Conservation (phyloP, 1,140 invertebrate species). For the Drosophila biarmipes region DNA sequence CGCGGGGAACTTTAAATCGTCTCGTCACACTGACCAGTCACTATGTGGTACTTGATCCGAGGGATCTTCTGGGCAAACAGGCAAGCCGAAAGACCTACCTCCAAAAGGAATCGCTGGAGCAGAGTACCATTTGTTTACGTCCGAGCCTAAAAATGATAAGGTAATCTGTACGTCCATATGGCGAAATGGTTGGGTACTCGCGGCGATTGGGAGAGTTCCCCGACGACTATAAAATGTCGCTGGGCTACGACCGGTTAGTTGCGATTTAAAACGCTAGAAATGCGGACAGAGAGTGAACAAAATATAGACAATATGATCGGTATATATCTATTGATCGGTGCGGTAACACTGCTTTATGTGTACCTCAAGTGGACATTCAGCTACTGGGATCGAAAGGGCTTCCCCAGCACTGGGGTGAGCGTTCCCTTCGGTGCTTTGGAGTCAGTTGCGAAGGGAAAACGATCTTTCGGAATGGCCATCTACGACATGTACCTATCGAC, state of each 20-base stretch:
- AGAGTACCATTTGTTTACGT: not conserved
- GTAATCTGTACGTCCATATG: not conserved
- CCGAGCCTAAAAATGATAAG: slow-evolving; percentile 2
- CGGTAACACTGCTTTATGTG: slow-evolving; percentile 44
- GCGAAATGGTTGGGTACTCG: too few species aligned
- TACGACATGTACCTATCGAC: slow-evolving; percentile 62
- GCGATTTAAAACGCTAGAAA: slow-evolving; percentile 3
- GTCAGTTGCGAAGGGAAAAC: slow-evolving; percentile 31
- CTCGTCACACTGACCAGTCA: slow-evolving; percentile 29
- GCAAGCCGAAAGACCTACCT: not conserved
- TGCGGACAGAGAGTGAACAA: slow-evolving; percentile 1
- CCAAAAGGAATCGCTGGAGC: not conserved
- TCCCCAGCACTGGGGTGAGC: slow-evolving; percentile 28
- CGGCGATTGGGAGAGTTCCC: not conserved
- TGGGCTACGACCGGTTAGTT: too few species aligned
- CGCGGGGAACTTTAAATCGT: not conserved
- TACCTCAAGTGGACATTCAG: slow-evolving; percentile 66
- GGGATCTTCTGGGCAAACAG: not conserved
- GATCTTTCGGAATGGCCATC: slow-evolving; percentile 73
- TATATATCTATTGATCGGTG: slow-evolving; percentile 34
- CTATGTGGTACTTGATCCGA: not conserved
- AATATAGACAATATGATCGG: slow-evolving; percentile 39
- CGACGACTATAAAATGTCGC: too few species aligned
- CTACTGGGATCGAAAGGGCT: slow-evolving; percentile 74
- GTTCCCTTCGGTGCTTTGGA: slow-evolving; percentile 75